Evolutionary conservation across 1,140 invertebrate species (phyloP).

Genomic region (Drosophila azteca): DNA sequence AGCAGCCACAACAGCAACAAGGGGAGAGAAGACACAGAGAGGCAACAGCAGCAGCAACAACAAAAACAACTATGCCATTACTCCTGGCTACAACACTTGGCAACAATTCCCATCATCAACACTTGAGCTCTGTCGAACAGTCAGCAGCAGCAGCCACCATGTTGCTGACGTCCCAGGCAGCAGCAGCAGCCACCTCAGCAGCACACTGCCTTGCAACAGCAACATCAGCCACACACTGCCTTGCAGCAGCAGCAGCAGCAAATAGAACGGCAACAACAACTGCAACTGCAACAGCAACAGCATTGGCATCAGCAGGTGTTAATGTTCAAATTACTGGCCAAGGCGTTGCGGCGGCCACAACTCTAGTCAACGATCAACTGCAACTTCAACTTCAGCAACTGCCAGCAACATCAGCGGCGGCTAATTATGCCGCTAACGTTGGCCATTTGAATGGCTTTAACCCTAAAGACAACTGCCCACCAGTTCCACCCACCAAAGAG

Average conservation of each 20-base stretch:
- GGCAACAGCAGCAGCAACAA: slow-evolving; percentile 22
- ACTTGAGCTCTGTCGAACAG: slow-evolving; percentile 43
- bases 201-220: slow-evolving; percentile 40
- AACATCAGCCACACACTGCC: slow-evolving; percentile 42
- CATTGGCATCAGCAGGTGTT: slow-evolving; percentile 65
- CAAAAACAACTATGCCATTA: slow-evolving; percentile 61
- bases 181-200: slow-evolving; percentile 14
- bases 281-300: slow-evolving; percentile 39
- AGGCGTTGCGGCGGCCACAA: slow-evolving; percentile 62
- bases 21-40: slow-evolving; percentile 27
- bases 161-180: slow-evolving; percentile 52
- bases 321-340: slow-evolving; percentile 80
- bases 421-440: slow-evolving; percentile 77
- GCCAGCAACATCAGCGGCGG: slow-evolving; percentile 38
- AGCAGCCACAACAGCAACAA: slow-evolving; percentile 38
- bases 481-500: slow-evolving; percentile 50
- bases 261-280: slow-evolving; percentile 28
- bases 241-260: slow-evolving; percentile 26
- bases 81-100: slow-evolving; percentile 64
- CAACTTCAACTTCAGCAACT: slow-evolving; percentile 28
- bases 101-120: slow-evolving; percentile 67
- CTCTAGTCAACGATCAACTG: slow-evolving; percentile 70
- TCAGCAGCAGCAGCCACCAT: slow-evolving; percentile 43
- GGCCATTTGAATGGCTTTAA: slow-evolving; percentile 80
- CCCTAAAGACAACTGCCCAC: slow-evolving; percentile 65